Base-by-base conservation (phyloP, 2,113 vertebrate species). In the Xiphophorus hellerii region DNA sequence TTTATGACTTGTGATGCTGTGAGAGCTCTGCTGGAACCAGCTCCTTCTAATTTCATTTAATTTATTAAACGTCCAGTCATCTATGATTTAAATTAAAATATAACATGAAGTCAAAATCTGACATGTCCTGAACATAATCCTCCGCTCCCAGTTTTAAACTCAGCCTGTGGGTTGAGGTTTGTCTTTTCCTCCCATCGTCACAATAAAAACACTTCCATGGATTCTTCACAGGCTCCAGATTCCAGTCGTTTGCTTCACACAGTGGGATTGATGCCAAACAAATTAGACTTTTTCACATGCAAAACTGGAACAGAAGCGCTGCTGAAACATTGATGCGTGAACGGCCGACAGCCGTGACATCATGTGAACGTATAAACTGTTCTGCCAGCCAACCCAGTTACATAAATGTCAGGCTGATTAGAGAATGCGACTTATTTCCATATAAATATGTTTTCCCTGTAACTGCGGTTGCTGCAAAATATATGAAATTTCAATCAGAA, bases 401-500 rank as follows among this genome's bases (percentile, higher is more conserved):
- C 68, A 71, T 73, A 74, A 80, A 80, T 66, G 22, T 58, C 76
- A 61, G 17, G 5, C 44, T 87, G 58, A 82, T 74, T 68, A 72
- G 61, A 3, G n/a, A 39, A 74, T 54, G 65, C 27, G 63, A 82
- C 67, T 73, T 63, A 74, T 87, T 87, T 80, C 76, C 82, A 82
- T 80, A 82, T 80, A 77, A 82, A 82, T 74, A 69, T 73, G 33
- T 77, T 60, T 81, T 62, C 48, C 54, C 69, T 61, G 62, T 69
- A 42, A 58, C 77, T 29, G 66, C 12, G 4, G 25, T 27, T 44
- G 62, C 64, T 35, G 60, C 1, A 11, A 35, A 67, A 71, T 44
- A 68, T 13, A 28, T 62, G 69, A 62, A 70, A 81, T 54, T 70
- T 71, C 33, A 62, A 42, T 84, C 66, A 71, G 42, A 31, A 25